Conservation (phyloP, 2,797 vertebrate genomes). For the Parambassis ranga region DNA sequence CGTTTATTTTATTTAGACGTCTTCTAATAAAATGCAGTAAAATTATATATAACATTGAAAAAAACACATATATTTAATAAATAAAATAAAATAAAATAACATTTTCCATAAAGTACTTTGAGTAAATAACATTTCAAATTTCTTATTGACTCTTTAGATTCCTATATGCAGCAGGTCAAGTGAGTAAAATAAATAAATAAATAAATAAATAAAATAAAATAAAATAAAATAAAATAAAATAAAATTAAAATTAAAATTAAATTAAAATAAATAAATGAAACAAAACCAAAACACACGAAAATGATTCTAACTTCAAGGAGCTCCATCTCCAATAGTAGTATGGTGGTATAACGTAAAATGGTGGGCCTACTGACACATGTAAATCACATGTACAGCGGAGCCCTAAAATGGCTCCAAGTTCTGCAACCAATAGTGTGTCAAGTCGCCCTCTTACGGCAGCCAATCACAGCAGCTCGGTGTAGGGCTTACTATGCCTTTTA, state of each 20-base stretch:
- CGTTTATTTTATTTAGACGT: too few species aligned
- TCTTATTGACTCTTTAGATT: slow-evolving; percentile 1
- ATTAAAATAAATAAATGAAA: too few species aligned
- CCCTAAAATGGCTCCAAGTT: slow-evolving; percentile 72
- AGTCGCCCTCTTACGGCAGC: slow-evolving; percentile 14
- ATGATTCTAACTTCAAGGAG: not conserved
- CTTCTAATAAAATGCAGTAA: too few species aligned
- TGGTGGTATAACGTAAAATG: slow-evolving; percentile 64
- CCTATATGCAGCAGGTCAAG: not conserved
- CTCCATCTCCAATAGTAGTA: not conserved
- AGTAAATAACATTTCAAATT: too few species aligned
- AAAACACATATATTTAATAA: too few species aligned
- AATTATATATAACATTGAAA: too few species aligned
- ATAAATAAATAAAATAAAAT: too few species aligned
- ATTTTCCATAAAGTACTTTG: too few species aligned
- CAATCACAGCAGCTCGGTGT: slow-evolving; percentile 39
- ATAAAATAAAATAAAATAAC: too few species aligned
- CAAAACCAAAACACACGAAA: not conserved
- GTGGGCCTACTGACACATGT: slow-evolving; percentile 15
- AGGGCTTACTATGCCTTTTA: slow-evolving; percentile 1
- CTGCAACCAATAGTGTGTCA: slow-evolving; percentile 41
- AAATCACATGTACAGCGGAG: slow-evolving; percentile 18
- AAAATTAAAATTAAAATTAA: too few species aligned
- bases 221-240: not conserved
- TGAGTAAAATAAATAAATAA: too few species aligned